Conservation (phyloP, 2,888 invertebrate genomes). For the Drosophila affinis region DNA sequence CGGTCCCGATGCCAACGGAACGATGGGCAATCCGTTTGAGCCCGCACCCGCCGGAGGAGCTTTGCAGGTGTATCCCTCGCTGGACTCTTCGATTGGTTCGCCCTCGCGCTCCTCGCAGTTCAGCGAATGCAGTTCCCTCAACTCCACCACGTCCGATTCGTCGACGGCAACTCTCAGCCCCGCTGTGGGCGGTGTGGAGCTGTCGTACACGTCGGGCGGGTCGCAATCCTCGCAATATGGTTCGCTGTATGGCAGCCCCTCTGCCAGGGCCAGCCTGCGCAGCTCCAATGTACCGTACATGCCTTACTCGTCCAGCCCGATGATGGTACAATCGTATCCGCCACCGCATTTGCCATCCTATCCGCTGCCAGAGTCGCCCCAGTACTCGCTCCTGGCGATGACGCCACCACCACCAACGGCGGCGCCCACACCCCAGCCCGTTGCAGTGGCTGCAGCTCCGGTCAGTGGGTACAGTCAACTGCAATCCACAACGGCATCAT, state of each 20-base stretch:
- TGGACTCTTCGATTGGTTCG: conserved; percentile 79
- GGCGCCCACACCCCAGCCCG: conserved; percentile 9
- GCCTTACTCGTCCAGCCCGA: conserved; percentile 80
- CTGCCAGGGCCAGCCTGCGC: conserved; percentile 75
- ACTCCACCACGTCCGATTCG: conserved; percentile 82
- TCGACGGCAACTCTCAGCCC: conserved; percentile 81
- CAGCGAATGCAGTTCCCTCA: conserved; percentile 81
- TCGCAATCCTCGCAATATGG: conserved; percentile 77
- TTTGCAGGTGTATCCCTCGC: conserved; percentile 65
- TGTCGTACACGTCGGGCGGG: conserved; percentile 69
- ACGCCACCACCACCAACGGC: conserved; percentile 45
- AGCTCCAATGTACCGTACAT: conserved; percentile 78
- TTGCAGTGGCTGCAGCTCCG: conserved; percentile 1
- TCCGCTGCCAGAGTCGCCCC: conserved; percentile 72
- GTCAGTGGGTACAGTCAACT: conserved; percentile 64
- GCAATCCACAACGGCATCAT: conserved; percentile 69
- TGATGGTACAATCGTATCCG: conserved; percentile 82
- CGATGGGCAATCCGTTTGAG: conserved; percentile 79
- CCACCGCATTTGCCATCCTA: conserved; percentile 77
- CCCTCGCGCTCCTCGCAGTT: conserved; percentile 81
- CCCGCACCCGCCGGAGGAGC: conserved; percentile 30
- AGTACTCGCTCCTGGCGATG: conserved; percentile 66
- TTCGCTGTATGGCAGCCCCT: conserved; percentile 77
- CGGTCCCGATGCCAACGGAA: conserved; percentile 39
- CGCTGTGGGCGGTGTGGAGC: conserved; percentile 68